Conservation (phyloP, 2,797 vertebrate genomes). For the Parauchenoglanis punctatus region DNA sequence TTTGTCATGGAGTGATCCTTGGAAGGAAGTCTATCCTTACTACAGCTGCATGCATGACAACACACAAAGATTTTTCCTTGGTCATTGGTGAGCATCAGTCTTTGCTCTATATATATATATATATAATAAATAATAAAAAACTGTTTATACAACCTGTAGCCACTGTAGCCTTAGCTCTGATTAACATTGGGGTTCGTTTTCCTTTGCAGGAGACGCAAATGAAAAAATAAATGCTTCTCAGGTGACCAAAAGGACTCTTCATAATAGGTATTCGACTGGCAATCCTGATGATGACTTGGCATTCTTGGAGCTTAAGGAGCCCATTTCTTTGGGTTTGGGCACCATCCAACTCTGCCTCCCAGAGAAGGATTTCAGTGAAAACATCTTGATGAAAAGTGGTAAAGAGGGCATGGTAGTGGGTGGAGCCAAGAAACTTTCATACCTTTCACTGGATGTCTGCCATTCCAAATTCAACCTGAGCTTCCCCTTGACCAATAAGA, state of each 20-base stretch:
- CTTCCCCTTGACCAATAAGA: conserved; percentile 81
- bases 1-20: conserved; percentile 84
- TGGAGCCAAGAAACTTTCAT: conserved; percentile 50
- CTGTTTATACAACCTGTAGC: not conserved
- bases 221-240: conserved; percentile 20
- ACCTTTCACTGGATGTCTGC: conserved; percentile 76
- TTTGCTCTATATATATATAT: not conserved
- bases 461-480: conserved; percentile 72
- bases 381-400: conserved; percentile 78
- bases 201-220: not conserved
- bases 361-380: conserved; percentile 85
- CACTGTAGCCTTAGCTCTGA: not conserved
- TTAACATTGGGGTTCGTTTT: not conserved
- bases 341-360: conserved; percentile 81
- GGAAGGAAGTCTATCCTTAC: conserved; percentile 79
- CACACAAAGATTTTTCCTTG: conserved; percentile 57
- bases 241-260: conserved; percentile 58
- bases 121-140: no score
- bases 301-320: conserved; percentile 75
- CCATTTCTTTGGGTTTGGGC: conserved; percentile 62
- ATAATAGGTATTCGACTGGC: conserved; percentile 67
- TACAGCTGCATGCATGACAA: conserved; percentile 76
- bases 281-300: conserved; percentile 77
- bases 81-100: conserved; percentile 67
- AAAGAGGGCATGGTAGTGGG: conserved; percentile 59